phyloP scores from a whole-genome alignment of 2,797 vertebrate species.

The Leptatherina wallacei region DNA sequence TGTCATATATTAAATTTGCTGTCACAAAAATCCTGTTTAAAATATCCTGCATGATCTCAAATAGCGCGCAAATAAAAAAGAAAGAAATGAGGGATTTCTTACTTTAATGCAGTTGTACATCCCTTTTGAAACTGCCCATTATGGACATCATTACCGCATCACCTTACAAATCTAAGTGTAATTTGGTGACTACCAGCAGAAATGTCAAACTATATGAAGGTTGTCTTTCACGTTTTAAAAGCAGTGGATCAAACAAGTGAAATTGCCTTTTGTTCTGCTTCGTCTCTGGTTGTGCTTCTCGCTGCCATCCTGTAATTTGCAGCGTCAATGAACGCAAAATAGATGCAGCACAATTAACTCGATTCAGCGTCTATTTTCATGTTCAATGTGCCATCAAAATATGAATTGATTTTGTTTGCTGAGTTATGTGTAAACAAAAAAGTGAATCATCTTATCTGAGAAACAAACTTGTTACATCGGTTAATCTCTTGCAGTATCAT shows the following conservation, averaged over 20 bases:
- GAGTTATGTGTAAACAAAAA: conserved; percentile 55
- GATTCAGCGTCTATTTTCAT: conserved; percentile 75
- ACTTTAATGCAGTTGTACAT: conserved; percentile 3
- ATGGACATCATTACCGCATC: conserved; percentile 35
- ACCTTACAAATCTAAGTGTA: conserved; percentile 41
- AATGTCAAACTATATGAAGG: conserved; percentile 38
- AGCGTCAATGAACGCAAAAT: conserved; percentile 76
- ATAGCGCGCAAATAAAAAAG: conserved; percentile 5
- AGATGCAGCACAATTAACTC: conserved; percentile 78
- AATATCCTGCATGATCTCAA: neutral
- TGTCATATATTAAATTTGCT: too few relatives aligned
- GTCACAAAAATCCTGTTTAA: neutral
- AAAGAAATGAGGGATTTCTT: neutral
- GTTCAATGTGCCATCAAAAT: conserved; percentile 76
- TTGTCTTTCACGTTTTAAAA: conserved; percentile 46
- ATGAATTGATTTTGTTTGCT: conserved; percentile 76
- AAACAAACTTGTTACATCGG: conserved; percentile 40
- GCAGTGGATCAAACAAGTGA: conserved; percentile 64
- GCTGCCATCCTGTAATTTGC: conserved; percentile 77
- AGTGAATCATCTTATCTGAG: conserved; percentile 35
- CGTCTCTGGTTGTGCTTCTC: conserved; percentile 60
- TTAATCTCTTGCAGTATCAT: conserved; percentile 55
- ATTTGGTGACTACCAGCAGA: conserved; percentile 33
- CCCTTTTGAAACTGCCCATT: conserved; percentile 13
- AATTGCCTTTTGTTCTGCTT: conserved; percentile 68